Evolutionary conservation across 2,797 vertebrate species (phyloP).

Genomic region (Ctenosaura bakeri): DNA sequence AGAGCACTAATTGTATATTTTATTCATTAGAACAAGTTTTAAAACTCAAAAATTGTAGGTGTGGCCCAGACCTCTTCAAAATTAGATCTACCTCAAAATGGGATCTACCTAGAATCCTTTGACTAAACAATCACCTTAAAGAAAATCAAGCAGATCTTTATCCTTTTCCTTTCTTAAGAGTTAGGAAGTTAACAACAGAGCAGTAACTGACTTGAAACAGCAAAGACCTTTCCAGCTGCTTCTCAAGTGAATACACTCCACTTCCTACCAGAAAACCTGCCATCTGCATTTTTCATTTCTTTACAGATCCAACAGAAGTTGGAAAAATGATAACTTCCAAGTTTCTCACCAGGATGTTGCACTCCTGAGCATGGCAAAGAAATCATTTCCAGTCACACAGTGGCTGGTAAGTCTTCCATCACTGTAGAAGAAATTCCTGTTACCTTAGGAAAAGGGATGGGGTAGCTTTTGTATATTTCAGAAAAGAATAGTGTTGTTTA

Average conservation of each 20-base stretch:
- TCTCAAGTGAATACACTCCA: not conserved
- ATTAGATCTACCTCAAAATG: not conserved
- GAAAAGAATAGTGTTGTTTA: not conserved
- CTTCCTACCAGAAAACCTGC: not conserved
- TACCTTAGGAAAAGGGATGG: not conserved
- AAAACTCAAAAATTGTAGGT: not conserved
- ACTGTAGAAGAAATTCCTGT: not conserved
- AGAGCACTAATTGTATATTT: not conserved
- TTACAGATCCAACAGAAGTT: not conserved
- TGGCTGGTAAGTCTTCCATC: not conserved
- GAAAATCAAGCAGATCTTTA: not conserved
- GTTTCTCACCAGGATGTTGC: not conserved
- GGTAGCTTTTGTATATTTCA: not conserved
- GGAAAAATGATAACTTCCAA: not conserved
- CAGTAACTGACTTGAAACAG: not conserved
- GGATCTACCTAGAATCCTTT: not conserved
- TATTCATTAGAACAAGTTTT: not conserved
- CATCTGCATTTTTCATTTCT: not conserved
- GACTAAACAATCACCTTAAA: not conserved
- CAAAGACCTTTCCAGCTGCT: not conserved
- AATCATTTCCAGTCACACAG: not conserved
- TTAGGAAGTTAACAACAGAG: not conserved
- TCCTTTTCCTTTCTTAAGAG: not conserved
- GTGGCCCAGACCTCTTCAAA: not conserved
- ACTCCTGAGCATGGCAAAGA: not conserved